Base-by-base conservation (phyloP, 2,888 invertebrate genomes). In the Trypoxylon attenuatum region DNA sequence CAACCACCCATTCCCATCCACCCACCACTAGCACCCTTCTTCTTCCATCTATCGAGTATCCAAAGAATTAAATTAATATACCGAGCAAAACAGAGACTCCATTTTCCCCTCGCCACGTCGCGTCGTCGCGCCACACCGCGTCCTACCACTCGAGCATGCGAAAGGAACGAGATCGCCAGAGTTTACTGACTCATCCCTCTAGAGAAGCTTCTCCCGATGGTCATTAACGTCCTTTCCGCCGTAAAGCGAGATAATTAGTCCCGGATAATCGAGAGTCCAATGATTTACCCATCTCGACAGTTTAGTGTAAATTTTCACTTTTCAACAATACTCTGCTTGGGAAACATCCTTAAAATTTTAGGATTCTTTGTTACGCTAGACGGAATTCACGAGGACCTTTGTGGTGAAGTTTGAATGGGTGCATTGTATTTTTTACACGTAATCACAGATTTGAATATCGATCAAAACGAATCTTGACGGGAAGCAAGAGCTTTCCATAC, bases 51-150 rank as follows among this genome's bases (percentile, higher is more conserved):
- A 86, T 86, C 86, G 83, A 82, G 79, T 85, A 86, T 86, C 84
- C 82, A 83, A 86, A 84, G 86, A 86, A 86, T 87, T 84, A 84
- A 86, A 87, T 87, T 86, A 87, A 86, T 86, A 87, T 83, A 84
- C 82, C 80, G 74, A 69, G 79, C 79, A 81, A 84, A 83, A 82
- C 80, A 84, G 81, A n/a, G n/a, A n/a, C n/a, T n/a, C n/a, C n/a
- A n/a, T n/a, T n/a, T n/a, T n/a, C n/a, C n/a, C n/a, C n/a, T n/a
- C n/a, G n/a, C n/a, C n/a, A n/a, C n/a, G n/a, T n/a, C n/a, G n/a
- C n/a, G n/a, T n/a, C 72, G 61, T 51, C 50, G 42, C n/a, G 25
- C 23, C 46, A n/a, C 49, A 46, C 54, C 33, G 23, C n/a, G 25
- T 38, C 18, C 42, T 54, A 60, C 41, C 18, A 51, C 55, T 18